Base-by-base conservation (phyloP, 2,888 invertebrate species). In the Melieria picta region DNA sequence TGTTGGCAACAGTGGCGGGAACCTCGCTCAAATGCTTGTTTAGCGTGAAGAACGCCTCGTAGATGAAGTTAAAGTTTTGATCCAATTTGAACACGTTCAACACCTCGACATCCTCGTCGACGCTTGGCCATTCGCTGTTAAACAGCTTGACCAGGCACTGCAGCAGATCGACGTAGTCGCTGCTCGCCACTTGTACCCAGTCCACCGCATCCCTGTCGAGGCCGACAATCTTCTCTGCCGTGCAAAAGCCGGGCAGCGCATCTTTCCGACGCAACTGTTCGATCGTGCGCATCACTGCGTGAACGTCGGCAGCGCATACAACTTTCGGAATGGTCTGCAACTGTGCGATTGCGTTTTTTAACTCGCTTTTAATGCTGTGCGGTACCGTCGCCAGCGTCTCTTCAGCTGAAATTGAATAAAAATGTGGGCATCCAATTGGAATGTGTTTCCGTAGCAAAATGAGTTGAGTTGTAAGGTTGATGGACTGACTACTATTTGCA, bases 211-310 rank as follows among this genome's bases (percentile, higher is more conserved):
- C 82, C 11, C 78, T 75, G 83, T 94, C 93, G 2, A 89, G 75
- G 52, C 87, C 87, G 10, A 86, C 81, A n/a, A 93, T 84, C 81
- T 91, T 92, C 81, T 93, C 92, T 16, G 91, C 89, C 0, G 93
- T 94, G 47, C 91, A 80, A 30, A 80, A 82, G 7, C 86, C 87
- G 4, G 89, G 89, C 66, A 88, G 79, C 60, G 83, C 79, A 52
- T 83, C 77, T 5, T 63, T 69, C 7, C 79, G 56, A 16, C 83
- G 72, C 5, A 89, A 69, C 10, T 81, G 72, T 30, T 80, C 77
- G 60, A 89, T 76, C 48, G 80, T 75, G 4, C 69, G 64, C 67
- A 85, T 78, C 63, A 88, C 82, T 30, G 74, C 75, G 4, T 80
- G 77, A 7, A 85, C 82, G 76, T 88, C 86, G 45, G 77, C 78